phyloP scores from a whole-genome alignment of 2,113 vertebrate genomes.

The Ochotona princeps region DNA sequence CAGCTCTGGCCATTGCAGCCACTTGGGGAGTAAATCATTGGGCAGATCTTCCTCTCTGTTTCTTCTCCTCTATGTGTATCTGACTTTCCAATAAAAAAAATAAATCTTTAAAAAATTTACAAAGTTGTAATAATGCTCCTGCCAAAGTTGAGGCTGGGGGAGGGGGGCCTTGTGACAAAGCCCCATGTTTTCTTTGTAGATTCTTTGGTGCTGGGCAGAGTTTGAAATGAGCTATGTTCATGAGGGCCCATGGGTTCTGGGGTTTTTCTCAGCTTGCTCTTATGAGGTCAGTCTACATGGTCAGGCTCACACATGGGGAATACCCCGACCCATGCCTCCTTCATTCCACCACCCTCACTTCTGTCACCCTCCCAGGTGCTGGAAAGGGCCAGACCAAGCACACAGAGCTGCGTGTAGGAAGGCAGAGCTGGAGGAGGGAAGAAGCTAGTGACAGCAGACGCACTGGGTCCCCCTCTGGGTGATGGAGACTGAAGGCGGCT shows the following conservation, averaged over 20 bases:
- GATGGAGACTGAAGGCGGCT: too few species aligned
- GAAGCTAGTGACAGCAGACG: background rate
- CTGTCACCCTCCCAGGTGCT: background rate
- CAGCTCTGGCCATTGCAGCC: too few species aligned
- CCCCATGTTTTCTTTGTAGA: background rate
- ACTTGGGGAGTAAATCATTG: too few species aligned
- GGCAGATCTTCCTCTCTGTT: too few species aligned
- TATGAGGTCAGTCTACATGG: background rate
- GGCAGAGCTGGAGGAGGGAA: accelerated
- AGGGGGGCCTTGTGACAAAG: background rate
- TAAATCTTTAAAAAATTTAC: too few species aligned
- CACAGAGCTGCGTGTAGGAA: background rate
- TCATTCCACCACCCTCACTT: background rate
- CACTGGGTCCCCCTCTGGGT: background rate
- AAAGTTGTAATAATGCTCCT: too few species aligned
- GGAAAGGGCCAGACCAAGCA: accelerated
- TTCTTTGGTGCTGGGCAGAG: background rate
- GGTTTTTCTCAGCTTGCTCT: background rate
- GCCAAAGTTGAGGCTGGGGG: background rate
- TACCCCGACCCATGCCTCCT: accelerated
- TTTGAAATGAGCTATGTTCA: background rate
- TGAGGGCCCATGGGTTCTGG: background rate
- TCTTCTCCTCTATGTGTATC: too few species aligned
- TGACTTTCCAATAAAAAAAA: too few species aligned
- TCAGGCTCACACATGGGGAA: background rate